Base-by-base conservation (phyloP, 37 sponge, comb jelly and placozoan species). In the Geodia barretti region DNA sequence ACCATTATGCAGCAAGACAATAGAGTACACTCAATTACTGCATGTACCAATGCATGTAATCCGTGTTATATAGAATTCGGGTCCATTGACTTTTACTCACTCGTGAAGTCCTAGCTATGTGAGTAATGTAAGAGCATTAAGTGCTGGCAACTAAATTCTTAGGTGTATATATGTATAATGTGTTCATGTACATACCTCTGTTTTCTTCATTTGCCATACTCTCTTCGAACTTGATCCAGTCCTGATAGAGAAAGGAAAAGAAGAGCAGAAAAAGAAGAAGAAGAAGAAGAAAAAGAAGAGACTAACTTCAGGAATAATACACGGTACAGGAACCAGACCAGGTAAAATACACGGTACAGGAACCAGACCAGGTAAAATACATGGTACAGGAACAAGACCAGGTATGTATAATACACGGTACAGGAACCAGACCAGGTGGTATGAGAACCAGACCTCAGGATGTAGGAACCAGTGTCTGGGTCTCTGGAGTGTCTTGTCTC, bases 391-490 rank as follows among this genome's bases (percentile, higher is more conserved):
- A 20, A 11, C 11, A 20, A 58, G 19, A 58, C 11, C 11, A 58
- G 19, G 17, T 20, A 20, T 11, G 60, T 58, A 19, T 58, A 20
- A 20, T 19, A 58, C 19, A 19, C 60, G n/a, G n/a, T n/a, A n/a
- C n/a, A n/a, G n/a, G n/a, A n/a, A n/a, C n/a, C n/a, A n/a, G n/a
- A n/a, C n/a, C 17, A 59, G 61, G 17, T 17, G 17, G 61, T 59
- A 20, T 20, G 61, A 17, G 17, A 20, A 64, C 17, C 85, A 41
- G 26, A 92, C 92, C 63, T 92, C 92, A 28, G 84, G 89, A 67
- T 92, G 92, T 3, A 92, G 60, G 40, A 75, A 92, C 92, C 92
- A 92, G 43, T 88, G 84, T 71, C 88, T 79, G 41, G 40, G 74
- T 4, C 41, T 62, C 34, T 30, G 26, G 23, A 73, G 80, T 23